A percentile compares a stretch with the other conserved stretches of the same genome.
Evolutionary conservation across 1,140 invertebrate genomes (phyloP).

Genomic region (Listronotus bonariensis): DNA sequence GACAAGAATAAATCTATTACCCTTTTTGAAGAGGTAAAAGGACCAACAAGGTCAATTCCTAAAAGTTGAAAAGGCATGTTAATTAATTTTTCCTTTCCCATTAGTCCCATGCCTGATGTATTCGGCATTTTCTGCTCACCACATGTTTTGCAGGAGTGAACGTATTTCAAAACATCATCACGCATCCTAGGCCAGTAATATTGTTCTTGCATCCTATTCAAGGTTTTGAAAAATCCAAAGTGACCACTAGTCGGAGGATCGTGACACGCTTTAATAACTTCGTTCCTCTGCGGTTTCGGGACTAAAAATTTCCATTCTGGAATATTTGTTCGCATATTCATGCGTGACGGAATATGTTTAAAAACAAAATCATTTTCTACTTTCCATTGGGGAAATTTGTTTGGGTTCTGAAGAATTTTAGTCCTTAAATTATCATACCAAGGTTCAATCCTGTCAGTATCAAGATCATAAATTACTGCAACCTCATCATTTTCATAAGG

Average conservation of each 20-base stretch:
- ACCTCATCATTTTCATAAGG: neutral
- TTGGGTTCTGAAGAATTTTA: slow-evolving; percentile 11
- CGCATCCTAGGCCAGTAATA: slow-evolving; percentile 39
- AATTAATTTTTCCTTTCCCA: slow-evolving; percentile 33
- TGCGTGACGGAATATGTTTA: slow-evolving; percentile 13
- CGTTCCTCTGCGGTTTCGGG: too few relatives aligned
- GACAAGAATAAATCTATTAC: slow-evolving; percentile 50
- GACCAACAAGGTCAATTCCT: slow-evolving; percentile 53
- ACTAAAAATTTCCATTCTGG: too few relatives aligned
- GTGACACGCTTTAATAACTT: slow-evolving; percentile 12
- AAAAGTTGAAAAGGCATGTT: slow-evolving; percentile 39
- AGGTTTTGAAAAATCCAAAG: slow-evolving; percentile 29
- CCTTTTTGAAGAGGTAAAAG: slow-evolving; percentile 40
- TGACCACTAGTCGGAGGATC: slow-evolving; percentile 23
- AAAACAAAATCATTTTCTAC: slow-evolving; percentile 24
- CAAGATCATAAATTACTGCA: too few relatives aligned
- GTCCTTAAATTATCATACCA: slow-evolving; percentile 22
- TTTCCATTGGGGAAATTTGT: slow-evolving; percentile 24
- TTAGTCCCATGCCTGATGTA: slow-evolving; percentile 14
- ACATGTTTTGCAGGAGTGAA: slow-evolving; percentile 27
- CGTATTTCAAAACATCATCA: slow-evolving; percentile 20
- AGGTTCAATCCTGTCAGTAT: neutral
- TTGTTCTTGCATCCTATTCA: slow-evolving; percentile 8
- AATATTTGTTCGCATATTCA: too few relatives aligned
- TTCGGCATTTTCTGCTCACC: slow-evolving; percentile 23